These are phyloP conservation scores for Paradoxurus hermaphroditus DNA, from an alignment of 2,113 vertebrate genomes.

Conservation along the genomic window DNA sequence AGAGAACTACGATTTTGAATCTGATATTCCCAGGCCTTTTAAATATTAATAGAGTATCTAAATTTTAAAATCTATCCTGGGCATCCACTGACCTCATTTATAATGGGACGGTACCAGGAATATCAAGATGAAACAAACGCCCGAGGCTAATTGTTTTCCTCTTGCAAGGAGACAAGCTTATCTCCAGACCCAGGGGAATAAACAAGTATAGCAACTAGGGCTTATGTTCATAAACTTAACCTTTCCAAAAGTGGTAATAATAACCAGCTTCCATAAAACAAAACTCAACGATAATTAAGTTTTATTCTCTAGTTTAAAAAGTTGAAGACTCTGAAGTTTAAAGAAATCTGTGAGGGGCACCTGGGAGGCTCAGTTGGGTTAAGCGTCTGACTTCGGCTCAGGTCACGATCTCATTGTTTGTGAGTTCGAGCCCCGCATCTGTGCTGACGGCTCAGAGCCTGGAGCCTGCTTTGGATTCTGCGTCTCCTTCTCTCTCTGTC, in stretches of 20 bases:
- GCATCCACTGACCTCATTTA: background rate
- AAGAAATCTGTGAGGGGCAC: background rate
- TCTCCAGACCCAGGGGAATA: background rate
- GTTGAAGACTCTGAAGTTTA: background rate
- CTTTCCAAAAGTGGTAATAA: background rate
- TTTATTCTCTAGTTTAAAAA: background rate
- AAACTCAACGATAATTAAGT: background rate
- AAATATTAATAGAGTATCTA: background rate
- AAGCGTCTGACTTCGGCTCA: too few species aligned
- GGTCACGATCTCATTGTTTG: too few species aligned
- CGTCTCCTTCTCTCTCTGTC: too few species aligned
- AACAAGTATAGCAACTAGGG: background rate
- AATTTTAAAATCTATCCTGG: background rate
- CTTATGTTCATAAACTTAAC: background rate
- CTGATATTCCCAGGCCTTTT: background rate
- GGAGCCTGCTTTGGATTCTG: too few species aligned
- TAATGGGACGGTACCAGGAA: background rate
- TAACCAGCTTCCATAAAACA: background rate
- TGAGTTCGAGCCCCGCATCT: too few species aligned
- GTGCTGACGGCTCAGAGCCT: too few species aligned
- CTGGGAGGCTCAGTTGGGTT: too few species aligned
- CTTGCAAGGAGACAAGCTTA: background rate
- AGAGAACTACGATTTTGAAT: background rate
- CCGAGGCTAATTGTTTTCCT: background rate
- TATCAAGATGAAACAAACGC: background rate